Evolutionary conservation across 2,888 invertebrate genomes (phyloP).

Genomic region (Pecten maximus): DNA sequence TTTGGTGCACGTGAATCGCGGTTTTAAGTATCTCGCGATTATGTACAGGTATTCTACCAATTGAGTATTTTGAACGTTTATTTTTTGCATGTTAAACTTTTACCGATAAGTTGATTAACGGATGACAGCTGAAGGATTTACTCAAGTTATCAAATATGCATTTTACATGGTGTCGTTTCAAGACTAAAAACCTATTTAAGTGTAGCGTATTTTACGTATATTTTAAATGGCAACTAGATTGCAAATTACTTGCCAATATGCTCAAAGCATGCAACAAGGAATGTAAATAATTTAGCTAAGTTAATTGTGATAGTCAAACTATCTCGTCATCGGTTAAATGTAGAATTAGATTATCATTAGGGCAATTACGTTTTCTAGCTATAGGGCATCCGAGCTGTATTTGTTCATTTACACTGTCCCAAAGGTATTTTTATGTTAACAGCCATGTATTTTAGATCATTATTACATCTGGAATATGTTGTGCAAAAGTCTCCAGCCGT

Average conservation of each 20-base stretch:
- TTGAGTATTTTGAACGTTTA: neutral
- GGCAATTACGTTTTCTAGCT: neutral
- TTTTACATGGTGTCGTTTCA: neutral
- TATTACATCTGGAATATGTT: neutral
- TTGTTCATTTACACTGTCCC: neutral
- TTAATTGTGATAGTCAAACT: conserved; percentile 16
- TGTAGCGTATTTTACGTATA: conserved; percentile 23
- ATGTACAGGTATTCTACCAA: neutral
- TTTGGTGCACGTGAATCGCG: neutral
- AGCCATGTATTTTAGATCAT: neutral
- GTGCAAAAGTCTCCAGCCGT: no score
- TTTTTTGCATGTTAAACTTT: neutral
- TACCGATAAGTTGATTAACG: neutral
- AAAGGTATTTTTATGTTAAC: neutral
- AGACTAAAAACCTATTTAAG: neutral
- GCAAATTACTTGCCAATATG: conserved; percentile 19
- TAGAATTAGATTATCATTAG: neutral
- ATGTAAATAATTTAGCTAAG: neutral
- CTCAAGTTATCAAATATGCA: neutral
- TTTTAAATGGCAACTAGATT: neutral
- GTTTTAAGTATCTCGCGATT: neutral
- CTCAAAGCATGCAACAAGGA: neutral
- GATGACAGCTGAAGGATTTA: neutral
- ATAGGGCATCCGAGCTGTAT: neutral
- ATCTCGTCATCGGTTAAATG: neutral